Percentiles rank a stretch among this genome's conserved stretches.
phyloP scores from a whole-genome alignment of 2,113 vertebrate species.

The Arvicanthis niloticus region DNA sequence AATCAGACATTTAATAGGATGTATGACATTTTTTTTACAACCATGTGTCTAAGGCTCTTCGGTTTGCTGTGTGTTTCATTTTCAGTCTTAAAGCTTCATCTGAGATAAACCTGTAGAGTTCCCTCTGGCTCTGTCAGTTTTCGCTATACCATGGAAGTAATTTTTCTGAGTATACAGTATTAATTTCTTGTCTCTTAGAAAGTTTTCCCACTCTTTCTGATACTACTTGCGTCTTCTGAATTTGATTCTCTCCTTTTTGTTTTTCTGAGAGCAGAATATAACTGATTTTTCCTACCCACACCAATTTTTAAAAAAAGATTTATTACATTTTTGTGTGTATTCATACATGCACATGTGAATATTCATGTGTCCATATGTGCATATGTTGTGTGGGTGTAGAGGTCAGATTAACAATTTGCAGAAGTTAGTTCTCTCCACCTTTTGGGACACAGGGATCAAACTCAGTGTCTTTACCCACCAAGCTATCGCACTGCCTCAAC shows the following conservation, averaged over 20 bases:
- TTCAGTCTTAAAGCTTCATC: conserved; percentile 38
- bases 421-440: neutral
- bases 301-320: neutral
- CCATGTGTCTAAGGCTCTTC: neutral
- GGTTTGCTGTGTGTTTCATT: neutral
- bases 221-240: neutral
- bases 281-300: neutral
- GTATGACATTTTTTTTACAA: neutral
- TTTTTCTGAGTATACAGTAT: conserved; percentile 4
- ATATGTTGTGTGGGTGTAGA: neutral
- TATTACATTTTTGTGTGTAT: neutral
- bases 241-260: neutral
- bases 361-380: neutral
- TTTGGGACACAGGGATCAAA: neutral
- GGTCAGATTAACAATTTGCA: neutral
- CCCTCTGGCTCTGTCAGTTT: neutral
- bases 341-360: neutral
- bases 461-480: neutral
- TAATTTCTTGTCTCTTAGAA: conserved; percentile 44
- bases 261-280: neutral
- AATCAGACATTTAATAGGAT: neutral
- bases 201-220: neutral
- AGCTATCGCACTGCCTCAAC: neutral
- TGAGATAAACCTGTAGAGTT: conserved; percentile 7
- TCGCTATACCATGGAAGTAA: neutral